Conservation (phyloP, 2,113 vertebrate genomes). For the Sapayoa aenigma region DNA sequence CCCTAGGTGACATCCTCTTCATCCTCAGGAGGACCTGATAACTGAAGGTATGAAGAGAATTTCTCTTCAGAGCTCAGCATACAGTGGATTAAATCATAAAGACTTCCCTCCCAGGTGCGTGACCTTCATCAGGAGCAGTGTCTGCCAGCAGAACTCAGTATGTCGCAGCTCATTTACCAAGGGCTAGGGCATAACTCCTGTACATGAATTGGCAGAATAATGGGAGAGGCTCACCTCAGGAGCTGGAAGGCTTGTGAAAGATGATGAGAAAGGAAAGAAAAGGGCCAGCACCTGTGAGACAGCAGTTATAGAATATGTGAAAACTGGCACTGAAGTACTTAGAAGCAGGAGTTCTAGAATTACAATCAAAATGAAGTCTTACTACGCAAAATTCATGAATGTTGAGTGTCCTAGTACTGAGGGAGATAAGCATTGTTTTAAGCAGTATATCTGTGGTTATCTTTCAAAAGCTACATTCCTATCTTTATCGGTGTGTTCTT, state of each 20-base stretch:
- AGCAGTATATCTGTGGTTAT: rapidly evolving
- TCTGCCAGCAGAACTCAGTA: neutral
- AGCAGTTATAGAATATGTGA: neutral
- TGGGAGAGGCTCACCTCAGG: neutral
- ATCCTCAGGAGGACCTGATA: neutral
- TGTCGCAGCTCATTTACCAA: neutral
- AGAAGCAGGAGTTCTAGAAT: neutral
- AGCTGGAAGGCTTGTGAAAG: neutral
- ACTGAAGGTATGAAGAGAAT: neutral
- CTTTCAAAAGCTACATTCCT: neutral
- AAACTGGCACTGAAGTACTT: neutral
- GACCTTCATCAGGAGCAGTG: neutral
- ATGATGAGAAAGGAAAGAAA: neutral
- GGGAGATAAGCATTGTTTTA: neutral
- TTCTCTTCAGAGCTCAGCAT: neutral
- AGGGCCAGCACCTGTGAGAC: neutral
- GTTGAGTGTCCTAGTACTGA: neutral
- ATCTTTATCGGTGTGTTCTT: neutral
- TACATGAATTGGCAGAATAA: neutral
- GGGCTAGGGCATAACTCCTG: neutral
- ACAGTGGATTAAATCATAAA: neutral
- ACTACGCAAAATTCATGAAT: neutral
- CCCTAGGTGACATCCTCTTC: neutral
- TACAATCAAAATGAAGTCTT: neutral
- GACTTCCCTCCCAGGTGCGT: neutral